These are phyloP conservation scores for Labeo calbasu DNA, from an alignment of 2,797 vertebrate genomes.

Conservation along the genomic window DNA sequence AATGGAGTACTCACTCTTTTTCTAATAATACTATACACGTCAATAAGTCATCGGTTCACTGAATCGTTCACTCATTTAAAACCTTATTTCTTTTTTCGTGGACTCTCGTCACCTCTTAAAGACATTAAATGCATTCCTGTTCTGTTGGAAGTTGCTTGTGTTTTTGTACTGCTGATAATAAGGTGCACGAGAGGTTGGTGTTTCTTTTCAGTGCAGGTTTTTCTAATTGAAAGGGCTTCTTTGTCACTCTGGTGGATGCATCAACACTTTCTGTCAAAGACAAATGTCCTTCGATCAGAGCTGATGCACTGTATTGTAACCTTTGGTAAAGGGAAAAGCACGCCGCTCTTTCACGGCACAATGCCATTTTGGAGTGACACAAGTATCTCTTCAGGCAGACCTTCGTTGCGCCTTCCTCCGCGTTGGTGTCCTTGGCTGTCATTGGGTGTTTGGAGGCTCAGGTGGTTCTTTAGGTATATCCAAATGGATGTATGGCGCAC, in stretches of 20 bases:
- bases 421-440: constrained; percentile 4
- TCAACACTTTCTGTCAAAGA: constrained; percentile 77
- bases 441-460: constrained; percentile 56
- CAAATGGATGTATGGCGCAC: constrained; percentile 59
- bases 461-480: constrained; percentile 65
- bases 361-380: constrained; percentile 28
- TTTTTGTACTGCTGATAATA: constrained; percentile 73
- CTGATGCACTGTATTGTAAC: constrained; percentile 29
- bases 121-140: constrained; percentile 71
- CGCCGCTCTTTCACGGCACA: constrained; percentile 33
- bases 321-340: constrained; percentile 20
- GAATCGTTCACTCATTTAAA: constrained; percentile 71
- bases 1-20: constrained; percentile 38
- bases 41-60: constrained; percentile 73
- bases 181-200: constrained; percentile 70
- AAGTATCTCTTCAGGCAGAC: constrained; percentile 46
- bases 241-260: constrained; percentile 67
- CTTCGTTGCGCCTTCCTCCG: constrained; percentile 36
- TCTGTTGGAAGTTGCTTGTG: constrained; percentile 67
- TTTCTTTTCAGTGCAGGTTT: constrained; percentile 68
- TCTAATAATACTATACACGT: constrained; percentile 68
- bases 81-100: constrained; percentile 76
- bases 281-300: constrained; percentile 28
- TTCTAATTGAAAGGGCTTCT: constrained; percentile 81
- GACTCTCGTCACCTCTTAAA: constrained; percentile 71